Percentiles rank a stretch among this genome's conserved stretches.
Evolutionary conservation across 2,888 invertebrate genomes (phyloP).

Genomic region (Digitonthophagus gazella): DNA sequence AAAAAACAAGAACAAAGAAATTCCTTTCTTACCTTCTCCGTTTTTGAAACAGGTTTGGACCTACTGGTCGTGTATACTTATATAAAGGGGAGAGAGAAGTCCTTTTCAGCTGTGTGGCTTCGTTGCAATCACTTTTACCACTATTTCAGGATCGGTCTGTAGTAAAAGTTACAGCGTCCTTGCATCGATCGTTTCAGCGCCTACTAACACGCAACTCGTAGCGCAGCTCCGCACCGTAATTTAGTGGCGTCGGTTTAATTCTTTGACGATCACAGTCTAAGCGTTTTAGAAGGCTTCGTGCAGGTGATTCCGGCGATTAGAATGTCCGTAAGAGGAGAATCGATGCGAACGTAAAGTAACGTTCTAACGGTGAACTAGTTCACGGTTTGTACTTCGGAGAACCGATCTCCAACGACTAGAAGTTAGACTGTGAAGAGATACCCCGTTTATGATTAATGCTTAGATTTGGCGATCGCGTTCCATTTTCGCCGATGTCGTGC

Average conservation of each 20-base stretch:
- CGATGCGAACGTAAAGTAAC: constrained; percentile 37
- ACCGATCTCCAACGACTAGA: constrained; percentile 17
- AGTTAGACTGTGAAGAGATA: constrained; percentile 31
- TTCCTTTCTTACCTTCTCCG: background rate
- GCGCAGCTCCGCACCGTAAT: constrained; percentile 38
- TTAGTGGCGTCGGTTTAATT: constrained; percentile 29
- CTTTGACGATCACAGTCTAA: constrained; percentile 34
- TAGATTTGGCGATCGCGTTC: constrained; percentile 27
- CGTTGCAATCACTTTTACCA: constrained; percentile 29
- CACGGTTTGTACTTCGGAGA: constrained; percentile 27
- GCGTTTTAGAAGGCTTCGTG: constrained; percentile 5
- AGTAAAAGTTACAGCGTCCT: constrained; percentile 26
- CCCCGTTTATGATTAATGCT: constrained; percentile 32
- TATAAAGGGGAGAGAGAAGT: background rate
- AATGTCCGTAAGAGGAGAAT: constrained; percentile 30
- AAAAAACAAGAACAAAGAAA: background rate
- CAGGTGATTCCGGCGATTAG: constrained; percentile 23
- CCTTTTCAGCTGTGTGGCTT: background rate
- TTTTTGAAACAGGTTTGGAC: background rate
- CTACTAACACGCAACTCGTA: constrained; percentile 36
- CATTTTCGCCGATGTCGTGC: background rate
- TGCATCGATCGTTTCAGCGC: constrained; percentile 36
- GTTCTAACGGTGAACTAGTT: constrained; percentile 39
- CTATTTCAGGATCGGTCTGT: constrained; percentile 27
- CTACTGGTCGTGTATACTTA: too few relatives aligned